Evolutionary conservation across 2,113 vertebrate species (phyloP), one percentile per base, ranked within the genome.

Genomic region (Trachemys scripta): DNA sequence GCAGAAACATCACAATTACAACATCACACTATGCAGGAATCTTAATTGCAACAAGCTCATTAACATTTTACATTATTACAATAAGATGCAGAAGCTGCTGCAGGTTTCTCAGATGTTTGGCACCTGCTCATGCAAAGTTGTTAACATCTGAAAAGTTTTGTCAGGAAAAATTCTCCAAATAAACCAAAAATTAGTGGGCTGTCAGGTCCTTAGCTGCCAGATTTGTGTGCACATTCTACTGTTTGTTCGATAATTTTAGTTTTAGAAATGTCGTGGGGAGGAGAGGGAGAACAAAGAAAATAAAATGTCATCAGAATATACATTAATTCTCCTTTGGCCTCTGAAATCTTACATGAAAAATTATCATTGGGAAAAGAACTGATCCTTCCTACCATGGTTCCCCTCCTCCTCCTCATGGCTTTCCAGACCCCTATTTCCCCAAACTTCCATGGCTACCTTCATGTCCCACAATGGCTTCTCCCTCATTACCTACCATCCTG

Each of bases 61-160:
- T 38, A 47, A 45, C 17, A 86, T n/a, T 1, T 35, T 0, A 0
- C 27, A 31, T 62, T 82, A 93, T 35, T n/a, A 29, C 89, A 80
- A 82, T 2, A 35, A 69, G 57, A 80, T 1, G 5, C 65, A 54
- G 65, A 94, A 80, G 59, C 65, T 76, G 42, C 0, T 22, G 62
- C 11, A 2, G 11, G 25, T 82, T 85, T 80, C 20, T 82, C 54
- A 90, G 59, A 4, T 51, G 31, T 8, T 59, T 59, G 8, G n/a
- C 82, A 45, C 0, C 0, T 3, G 1, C 1, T 0, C 5, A 10
- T 12, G 10, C 50, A 9, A 1, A 82, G 27, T 24, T 45, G 50
- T 13, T 16, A 65, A 53, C 2, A 10, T 10, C n/a, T 75, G 45
- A 49, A 29, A 84, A n/a, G 22, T 88, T 94, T 38, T 54, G 49